Conservation (phyloP, 1,140 invertebrate genomes). For the Bilobella aurantiaca region DNA sequence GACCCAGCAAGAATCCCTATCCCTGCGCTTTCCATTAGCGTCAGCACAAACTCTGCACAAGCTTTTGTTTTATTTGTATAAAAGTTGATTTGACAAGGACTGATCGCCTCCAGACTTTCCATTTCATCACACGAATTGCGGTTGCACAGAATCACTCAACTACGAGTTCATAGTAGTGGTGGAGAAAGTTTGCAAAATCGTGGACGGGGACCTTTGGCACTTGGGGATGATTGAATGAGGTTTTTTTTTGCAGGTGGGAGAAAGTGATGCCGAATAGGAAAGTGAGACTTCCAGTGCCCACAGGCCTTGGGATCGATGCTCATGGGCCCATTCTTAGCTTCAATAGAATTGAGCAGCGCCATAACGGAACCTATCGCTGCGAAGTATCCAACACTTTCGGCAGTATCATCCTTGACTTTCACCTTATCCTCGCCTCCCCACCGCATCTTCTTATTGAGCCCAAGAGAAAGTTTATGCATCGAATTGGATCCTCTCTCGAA, state of each 20-base stretch:
- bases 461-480: conserved; percentile 45
- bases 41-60: no score
- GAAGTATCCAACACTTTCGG: conserved; percentile 51
- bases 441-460: conserved; percentile 49
- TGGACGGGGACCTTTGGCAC: neutral
- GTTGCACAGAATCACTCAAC: no score
- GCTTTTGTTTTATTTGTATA: no score
- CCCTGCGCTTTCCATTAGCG: no score
- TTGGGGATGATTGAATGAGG: neutral
- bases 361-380: conserved; percentile 43
- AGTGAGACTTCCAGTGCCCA: neutral
- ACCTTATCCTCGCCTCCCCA: conserved; percentile 43
- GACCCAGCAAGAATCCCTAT: no score
- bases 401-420: conserved; percentile 48
- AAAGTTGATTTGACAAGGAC: no score
- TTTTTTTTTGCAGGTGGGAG: conserved; percentile 8
- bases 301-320: conserved; percentile 18
- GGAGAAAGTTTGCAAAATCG: no score
- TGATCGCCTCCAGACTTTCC: no score
- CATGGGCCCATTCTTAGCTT: conserved; percentile 24
- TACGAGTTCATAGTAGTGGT: no score
- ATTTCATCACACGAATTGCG: no score
- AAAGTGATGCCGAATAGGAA: conserved; percentile 1
- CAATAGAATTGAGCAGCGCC: conserved; percentile 22
- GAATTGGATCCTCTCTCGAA: conserved; percentile 47